Conservation (phyloP, 2,888 invertebrate genomes). For the Blera fallax region DNA sequence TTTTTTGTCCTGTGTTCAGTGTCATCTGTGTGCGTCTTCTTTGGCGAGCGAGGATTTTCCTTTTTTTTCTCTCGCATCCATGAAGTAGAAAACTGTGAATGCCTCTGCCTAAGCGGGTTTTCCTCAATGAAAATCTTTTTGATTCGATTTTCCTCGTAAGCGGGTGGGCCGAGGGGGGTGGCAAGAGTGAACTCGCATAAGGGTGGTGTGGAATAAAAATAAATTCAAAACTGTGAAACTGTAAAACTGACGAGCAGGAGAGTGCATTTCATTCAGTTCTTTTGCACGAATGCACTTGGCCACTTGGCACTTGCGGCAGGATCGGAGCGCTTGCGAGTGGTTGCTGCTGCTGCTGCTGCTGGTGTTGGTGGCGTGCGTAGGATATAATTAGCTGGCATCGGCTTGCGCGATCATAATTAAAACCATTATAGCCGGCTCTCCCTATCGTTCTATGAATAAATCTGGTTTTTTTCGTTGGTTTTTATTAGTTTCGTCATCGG, state of each 20-base stretch:
- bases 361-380: slow-evolving; percentile 44
- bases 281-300: slow-evolving; percentile 44
- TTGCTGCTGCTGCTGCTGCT: not conserved
- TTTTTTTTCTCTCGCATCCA: not conserved
- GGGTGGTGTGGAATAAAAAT: slow-evolving; percentile 4
- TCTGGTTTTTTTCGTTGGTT: not conserved
- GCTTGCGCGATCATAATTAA: slow-evolving; percentile 49
- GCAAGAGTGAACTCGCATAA: not conserved
- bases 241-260: too few relatives aligned
- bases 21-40: not conserved
- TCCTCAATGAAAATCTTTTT: slow-evolving; percentile 49
- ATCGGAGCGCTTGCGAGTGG: not conserved
- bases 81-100: not conserved
- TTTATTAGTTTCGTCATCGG: slow-evolving; percentile 49
- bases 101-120: slow-evolving; percentile 19
- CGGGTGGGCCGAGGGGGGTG: not conserved
- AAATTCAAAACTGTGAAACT: not conserved
- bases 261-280: slow-evolving; percentile 26
- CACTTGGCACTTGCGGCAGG: too few relatives aligned
- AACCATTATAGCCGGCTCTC: slow-evolving; percentile 42
- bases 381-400: slow-evolving; percentile 45
- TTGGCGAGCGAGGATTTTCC: not conserved
- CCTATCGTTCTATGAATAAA: slow-evolving; percentile 4
- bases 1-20: slow-evolving; percentile 9
- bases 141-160: not conserved